Evolutionary conservation across 2,888 invertebrate genomes (phyloP), one percentile per base, ranked within the genome.

Genomic region (Epinotia demarniana): DNA sequence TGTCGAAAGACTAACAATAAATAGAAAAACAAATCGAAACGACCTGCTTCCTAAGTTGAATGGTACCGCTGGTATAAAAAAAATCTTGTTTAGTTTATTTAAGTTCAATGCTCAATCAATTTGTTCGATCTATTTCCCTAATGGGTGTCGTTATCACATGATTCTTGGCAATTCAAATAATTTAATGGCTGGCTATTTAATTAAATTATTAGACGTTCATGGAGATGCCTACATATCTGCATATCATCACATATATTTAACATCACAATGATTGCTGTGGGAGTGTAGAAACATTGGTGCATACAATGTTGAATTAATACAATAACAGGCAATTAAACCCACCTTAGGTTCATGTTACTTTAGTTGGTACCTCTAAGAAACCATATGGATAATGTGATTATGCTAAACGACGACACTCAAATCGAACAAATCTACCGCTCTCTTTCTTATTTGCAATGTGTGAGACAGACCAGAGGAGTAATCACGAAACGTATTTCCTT

Each of bases 131-230:
- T 63, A n/a, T 23, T 49, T 11, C 16, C 23, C 23, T 64, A 64
- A 64, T 64, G 49, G 23, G 49, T 13, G 11, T 64, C 8, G 23
- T 33, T 9, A 39, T 13, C 18, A 64, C 64, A 49, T 49, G 13
- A 64, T 67, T 55, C 13, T 67, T 9, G 18, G 19, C 43, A 8
- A 19, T 68, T 68, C 39, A 66, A 49, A 57, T 12, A 57, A 33
- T 57, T 58, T 33, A 72, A 66, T 60, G 33, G 33, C 63, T 16
- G 19, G 23, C n/a, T 16, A 46, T 72, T 66, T 33, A 33, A 72
- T 33, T 23, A 19, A 64, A 49, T 58, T 18, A 49, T 11, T 63
- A 57, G 12, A 43, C 16, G 11, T 18, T 12, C 55, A 55, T n/a
- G 19, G 23, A 43, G 19, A 43, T 67, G 55, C n/a, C n/a, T 43